phyloP scores from a whole-genome alignment of 2,888 invertebrate species.

The Portevinia maculata region DNA sequence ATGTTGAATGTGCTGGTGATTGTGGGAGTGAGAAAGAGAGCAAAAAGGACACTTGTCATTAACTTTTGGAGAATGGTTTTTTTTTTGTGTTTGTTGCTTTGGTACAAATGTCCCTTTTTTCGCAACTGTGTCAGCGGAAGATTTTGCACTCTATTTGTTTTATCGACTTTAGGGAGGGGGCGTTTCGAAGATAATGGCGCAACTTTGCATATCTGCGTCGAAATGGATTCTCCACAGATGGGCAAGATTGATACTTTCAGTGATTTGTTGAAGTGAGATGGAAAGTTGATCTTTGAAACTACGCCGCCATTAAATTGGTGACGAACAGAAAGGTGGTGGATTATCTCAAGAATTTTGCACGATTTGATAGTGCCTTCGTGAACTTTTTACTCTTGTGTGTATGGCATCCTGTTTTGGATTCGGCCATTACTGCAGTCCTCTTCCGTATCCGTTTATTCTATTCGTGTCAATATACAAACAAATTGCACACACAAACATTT shows the following conservation, averaged over 20 bases:
- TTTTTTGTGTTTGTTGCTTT: neutral
- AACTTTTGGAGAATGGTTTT: constrained; percentile 59
- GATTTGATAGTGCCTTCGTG: too few relatives aligned
- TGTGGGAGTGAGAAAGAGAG: neutral
- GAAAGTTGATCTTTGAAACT: too few relatives aligned
- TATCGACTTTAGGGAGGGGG: constrained; percentile 43
- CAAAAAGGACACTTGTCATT: constrained; percentile 59
- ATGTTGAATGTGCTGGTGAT: constrained; percentile 43
- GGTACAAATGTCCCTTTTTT: constrained; percentile 26
- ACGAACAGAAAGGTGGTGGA: too few relatives aligned
- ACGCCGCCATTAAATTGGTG: too few relatives aligned
- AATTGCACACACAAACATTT: too few relatives aligned
- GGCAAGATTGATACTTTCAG: constrained; percentile 15
- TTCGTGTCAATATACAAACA: too few relatives aligned
- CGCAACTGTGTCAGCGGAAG: constrained; percentile 45
- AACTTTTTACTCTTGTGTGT: too few relatives aligned
- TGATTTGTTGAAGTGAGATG: constrained; percentile 5
- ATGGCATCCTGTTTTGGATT: too few relatives aligned
- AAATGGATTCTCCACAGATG: constrained; percentile 64
- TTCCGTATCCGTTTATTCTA: too few relatives aligned
- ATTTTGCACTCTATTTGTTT: constrained; percentile 66
- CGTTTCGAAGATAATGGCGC: constrained; percentile 43
- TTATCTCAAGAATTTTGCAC: too few relatives aligned
- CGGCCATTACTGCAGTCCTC: too few relatives aligned
- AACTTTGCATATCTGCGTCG: constrained; percentile 60